Evolutionary conservation across 2,797 vertebrate species (phyloP), one percentile per base, ranked within the genome.

Genomic region (Gila robusta): DNA sequence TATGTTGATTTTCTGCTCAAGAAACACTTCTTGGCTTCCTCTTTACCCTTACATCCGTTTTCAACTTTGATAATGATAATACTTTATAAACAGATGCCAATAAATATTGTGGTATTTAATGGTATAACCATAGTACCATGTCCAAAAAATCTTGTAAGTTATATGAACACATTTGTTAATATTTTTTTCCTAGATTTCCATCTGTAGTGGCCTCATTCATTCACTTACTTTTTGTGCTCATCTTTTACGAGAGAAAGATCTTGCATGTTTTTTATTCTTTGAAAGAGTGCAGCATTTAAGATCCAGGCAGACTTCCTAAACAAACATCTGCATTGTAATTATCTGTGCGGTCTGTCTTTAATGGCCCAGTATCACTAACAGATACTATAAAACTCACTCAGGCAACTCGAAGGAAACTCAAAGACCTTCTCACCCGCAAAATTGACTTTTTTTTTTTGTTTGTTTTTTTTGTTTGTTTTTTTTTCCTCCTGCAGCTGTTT

Each of bases 281-380:
- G 56, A 76, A 67, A 52, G 28, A 6, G 2, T 6, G 32, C 8
- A 37, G 19, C 10, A 14, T 77, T 77, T 28, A 49, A 56, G 35
- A 76, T 70, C 59, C 59, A 54, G 73, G 82, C 62, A 54, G 62
- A 23, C 35, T 56, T 56, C 64, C 64, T 41, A 56, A 84, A 70
- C 35, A 84, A 79, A 59, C 37, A 17, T 44, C 47, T 54, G n/a
- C 11, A 0, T 70, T 84, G n/a, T 78, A 69, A 78, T 56, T 56
- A 59, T 79, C 49, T 9, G 2, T 84, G 32, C 7, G 28, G 72
- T 76, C 5, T 54, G 52, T 54, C 26, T 78, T 39, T 78, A 39
- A 69, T 84, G 26, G 4, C 37, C 7, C 4, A 32, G 32, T 74
- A 17, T 83, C 56, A 62, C 54, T 82, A 71, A 64, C 37, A 44